Conservation (phyloP, 2,888 invertebrate species). For the Toxonevra muliebris region DNA sequence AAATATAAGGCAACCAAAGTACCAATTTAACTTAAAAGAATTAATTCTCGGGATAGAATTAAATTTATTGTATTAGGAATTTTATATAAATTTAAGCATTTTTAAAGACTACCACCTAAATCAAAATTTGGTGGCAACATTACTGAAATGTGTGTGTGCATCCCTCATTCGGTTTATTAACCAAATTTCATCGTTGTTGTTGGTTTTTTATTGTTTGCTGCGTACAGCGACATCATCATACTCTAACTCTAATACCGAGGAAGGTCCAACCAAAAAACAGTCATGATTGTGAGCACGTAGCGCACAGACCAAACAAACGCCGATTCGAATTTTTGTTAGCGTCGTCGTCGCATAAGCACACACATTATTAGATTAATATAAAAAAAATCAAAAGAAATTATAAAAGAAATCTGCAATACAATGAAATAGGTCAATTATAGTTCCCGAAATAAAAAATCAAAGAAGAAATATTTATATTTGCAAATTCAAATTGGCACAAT, state of each 20-base stretch:
- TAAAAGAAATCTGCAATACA: neutral
- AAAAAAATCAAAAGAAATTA: neutral
- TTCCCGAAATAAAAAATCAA: neutral
- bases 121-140: too few relatives aligned
- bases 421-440: neutral
- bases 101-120: too few relatives aligned
- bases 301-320: slow-evolving; percentile 19
- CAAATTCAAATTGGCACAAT: too few relatives aligned
- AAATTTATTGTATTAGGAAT: too few relatives aligned
- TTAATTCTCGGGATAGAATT: too few relatives aligned
- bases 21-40: too few relatives aligned
- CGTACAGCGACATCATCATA: too few relatives aligned
- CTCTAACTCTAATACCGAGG: slow-evolving; percentile 10
- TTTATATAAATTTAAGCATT: too few relatives aligned
- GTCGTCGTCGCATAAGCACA: neutral
- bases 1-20: too few relatives aligned
- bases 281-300: slow-evolving; percentile 46
- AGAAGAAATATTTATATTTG: too few relatives aligned
- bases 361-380: neutral
- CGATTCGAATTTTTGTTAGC: neutral
- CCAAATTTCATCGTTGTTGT: neutral
- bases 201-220: neutral
- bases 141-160: too few relatives aligned
- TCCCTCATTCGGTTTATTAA: too few relatives aligned
- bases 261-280: neutral